Conservation (phyloP, 2,888 invertebrate genomes). For the Dione vanillae region DNA sequence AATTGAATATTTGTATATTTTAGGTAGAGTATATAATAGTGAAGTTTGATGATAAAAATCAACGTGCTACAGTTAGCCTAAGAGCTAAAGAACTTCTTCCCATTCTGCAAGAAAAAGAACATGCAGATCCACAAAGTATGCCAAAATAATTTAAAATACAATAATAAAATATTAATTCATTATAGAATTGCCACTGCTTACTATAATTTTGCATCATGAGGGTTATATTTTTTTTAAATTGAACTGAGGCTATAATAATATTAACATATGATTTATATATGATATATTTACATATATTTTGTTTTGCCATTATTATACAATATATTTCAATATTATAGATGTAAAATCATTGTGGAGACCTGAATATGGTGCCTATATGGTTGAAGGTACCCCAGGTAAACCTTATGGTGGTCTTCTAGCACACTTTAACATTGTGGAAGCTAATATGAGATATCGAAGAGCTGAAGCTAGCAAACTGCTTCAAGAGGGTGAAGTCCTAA, state of each 20-base stretch:
- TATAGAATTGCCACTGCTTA: not conserved
- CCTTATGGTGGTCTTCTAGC: constrained; percentile 97
- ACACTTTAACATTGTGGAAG: constrained; percentile 99
- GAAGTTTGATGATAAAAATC: constrained; percentile 94
- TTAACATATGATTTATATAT: not conserved
- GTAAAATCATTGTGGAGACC: constrained; percentile 97
- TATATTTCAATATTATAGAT: constrained; percentile 66
- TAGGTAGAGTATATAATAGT: constrained; percentile 97
- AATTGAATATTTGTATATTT: constrained; percentile 46
- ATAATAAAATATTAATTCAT: not conserved
- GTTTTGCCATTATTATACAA: not conserved
- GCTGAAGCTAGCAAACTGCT: constrained; percentile 92
- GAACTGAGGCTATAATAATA: not conserved
- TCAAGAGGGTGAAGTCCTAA: constrained; percentile 90
- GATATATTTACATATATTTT: not conserved
- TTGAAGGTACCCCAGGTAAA: constrained; percentile 98
- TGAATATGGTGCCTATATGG: constrained; percentile 99
- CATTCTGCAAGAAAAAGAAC: constrained; percentile 92
- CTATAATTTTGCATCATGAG: no score
- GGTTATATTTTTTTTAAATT: no score
- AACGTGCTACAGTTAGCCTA: constrained; percentile 93
- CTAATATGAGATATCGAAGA: constrained; percentile 96
- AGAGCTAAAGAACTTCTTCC: constrained; percentile 91
- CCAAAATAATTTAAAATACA: constrained; percentile 43
- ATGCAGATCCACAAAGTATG: constrained; percentile 89